Percentiles rank a stretch among this genome's conserved stretches.
phyloP scores from a whole-genome alignment of 2,797 vertebrate species.

The Periparus ater region DNA sequence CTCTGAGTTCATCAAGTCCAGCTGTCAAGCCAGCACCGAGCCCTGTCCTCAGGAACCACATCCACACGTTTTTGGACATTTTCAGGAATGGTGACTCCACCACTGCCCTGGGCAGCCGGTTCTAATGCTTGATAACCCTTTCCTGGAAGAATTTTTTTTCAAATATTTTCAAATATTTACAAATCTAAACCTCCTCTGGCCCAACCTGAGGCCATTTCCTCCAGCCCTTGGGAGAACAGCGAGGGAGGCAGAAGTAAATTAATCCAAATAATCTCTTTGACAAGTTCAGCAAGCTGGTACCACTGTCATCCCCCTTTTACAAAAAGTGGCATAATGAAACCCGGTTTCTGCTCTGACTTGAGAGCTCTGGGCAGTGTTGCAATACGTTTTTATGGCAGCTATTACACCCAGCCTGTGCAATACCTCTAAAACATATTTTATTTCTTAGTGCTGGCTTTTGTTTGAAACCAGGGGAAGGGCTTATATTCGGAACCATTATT shows the following conservation, averaged over 20 bases:
- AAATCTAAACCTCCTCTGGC: neutral
- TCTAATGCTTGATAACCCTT: neutral
- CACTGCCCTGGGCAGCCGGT: neutral
- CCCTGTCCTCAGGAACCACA: neutral
- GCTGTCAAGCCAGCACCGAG: neutral
- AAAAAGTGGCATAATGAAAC: neutral
- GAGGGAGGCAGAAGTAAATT: neutral
- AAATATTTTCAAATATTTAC: neutral
- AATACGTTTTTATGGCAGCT: neutral
- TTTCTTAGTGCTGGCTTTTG: neutral
- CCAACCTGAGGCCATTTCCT: neutral
- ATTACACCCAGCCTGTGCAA: neutral
- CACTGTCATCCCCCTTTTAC: neutral
- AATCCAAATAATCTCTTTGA: neutral
- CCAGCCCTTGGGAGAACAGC: neutral
- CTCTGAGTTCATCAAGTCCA: too few relatives aligned
- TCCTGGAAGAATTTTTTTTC: neutral
- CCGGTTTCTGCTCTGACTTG: neutral
- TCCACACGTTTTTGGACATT: fast-evolving
- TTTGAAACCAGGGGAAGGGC: neutral
- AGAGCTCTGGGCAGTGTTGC: neutral
- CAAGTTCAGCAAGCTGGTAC: neutral
- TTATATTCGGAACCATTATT: neutral
- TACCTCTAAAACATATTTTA: neutral
- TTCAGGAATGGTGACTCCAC: neutral